A percentile compares a stretch with the other conserved stretches of the same genome.
These are phyloP conservation scores for Oncorhynchus keta DNA, from an alignment of 2,113 vertebrate genomes.

Conservation along the genomic window DNA sequence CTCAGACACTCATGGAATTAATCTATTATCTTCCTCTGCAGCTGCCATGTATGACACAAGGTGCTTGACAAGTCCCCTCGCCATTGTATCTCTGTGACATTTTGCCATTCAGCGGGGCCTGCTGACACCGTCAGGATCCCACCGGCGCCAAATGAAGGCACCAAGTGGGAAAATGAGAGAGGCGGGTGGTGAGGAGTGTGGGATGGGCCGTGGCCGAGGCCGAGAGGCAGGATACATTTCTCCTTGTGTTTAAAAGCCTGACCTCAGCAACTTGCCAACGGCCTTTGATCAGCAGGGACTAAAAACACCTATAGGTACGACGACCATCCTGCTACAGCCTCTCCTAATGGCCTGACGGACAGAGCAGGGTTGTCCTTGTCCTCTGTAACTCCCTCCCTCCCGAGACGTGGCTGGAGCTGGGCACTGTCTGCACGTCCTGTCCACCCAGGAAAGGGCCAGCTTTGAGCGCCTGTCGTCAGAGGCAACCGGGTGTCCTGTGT, in stretches of 20 bases:
- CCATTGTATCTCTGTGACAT: conserved; percentile 68
- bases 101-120: conserved; percentile 74
- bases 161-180: conserved; percentile 72
- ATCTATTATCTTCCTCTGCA: conserved; percentile 79
- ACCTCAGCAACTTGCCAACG: conserved; percentile 80
- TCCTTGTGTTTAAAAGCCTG: conserved; percentile 82
- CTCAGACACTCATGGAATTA: conserved; percentile 78
- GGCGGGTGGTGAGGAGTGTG: conserved; percentile 25
- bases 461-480: conserved; percentile 69
- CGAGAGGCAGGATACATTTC: conserved; percentile 75
- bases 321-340: conserved; percentile 54
- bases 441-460: conserved; percentile 56
- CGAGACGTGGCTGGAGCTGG: conserved; percentile 63
- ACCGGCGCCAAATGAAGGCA: conserved; percentile 78
- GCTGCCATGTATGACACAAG: conserved; percentile 62
- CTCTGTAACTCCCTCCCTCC: conserved; percentile 59
- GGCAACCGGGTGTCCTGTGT: conserved; percentile 66
- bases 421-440: too few species aligned
- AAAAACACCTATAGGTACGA: conserved; percentile 66
- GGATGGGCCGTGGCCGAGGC: conserved; percentile 64
- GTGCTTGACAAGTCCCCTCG: not conserved
- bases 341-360: conserved; percentile 68
- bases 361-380: conserved; percentile 78
- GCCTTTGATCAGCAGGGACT: conserved; percentile 74
- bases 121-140: conserved; percentile 80